A percentile compares a stretch with the other conserved stretches of the same genome.
Conservation (phyloP, 2,797 vertebrate genomes). For the Tangara arthus region DNA sequence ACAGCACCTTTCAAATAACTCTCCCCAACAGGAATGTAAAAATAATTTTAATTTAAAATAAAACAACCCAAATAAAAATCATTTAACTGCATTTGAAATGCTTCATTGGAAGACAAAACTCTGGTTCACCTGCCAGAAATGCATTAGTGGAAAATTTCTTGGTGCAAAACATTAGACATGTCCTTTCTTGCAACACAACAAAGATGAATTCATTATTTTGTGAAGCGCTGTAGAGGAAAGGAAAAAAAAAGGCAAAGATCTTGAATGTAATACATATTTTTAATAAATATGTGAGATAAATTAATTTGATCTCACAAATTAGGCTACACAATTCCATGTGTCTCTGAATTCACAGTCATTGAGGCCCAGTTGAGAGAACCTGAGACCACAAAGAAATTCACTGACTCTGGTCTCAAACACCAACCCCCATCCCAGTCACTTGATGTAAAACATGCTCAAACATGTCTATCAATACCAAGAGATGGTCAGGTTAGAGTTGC, state of each 20-base stretch:
- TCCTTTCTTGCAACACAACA: constrained; percentile 67
- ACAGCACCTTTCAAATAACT: constrained; percentile 38
- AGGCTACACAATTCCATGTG: background rate
- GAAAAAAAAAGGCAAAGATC: background rate
- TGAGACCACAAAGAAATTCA: background rate
- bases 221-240: background rate
- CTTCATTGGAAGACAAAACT: constrained; percentile 50
- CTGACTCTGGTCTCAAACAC: background rate
- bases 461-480: background rate
- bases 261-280: background rate
- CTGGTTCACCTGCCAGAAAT: constrained; percentile 58
- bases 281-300: background rate
- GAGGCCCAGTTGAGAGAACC: background rate
- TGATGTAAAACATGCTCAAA: background rate
- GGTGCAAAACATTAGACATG: constrained; percentile 55
- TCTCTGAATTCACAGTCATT: background rate
- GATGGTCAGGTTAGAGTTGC: background rate
- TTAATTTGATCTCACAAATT: background rate
- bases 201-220: constrained; percentile 62
- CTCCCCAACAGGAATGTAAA: constrained; percentile 12
- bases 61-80: constrained; percentile 56
- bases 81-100: constrained; percentile 65
- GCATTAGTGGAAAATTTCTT: constrained; percentile 56
- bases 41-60: constrained; percentile 59
- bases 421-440: background rate